Conservation (phyloP, 2,113 vertebrate genomes). For the Paratilapia polleni region DNA sequence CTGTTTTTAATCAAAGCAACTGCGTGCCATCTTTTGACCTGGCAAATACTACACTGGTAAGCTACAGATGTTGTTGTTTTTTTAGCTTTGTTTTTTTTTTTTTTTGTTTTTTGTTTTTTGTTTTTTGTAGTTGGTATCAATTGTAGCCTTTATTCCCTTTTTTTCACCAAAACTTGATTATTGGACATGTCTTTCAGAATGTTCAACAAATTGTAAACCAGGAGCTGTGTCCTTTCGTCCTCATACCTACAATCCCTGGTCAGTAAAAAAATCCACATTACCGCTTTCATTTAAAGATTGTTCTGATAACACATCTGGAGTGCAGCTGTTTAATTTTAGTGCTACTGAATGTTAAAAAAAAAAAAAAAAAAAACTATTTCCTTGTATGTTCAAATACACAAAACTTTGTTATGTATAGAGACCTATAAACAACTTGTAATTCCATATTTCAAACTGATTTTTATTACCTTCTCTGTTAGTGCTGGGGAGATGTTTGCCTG, state of each 20-base stretch:
- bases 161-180: not conserved
- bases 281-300: not conserved
- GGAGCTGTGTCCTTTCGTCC: conserved; percentile 83
- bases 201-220: conserved; percentile 64
- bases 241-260: conserved; percentile 80
- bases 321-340: not conserved
- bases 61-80: not conserved
- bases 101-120: too few species aligned
- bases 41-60: conserved; percentile 34
- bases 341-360: too few species aligned
- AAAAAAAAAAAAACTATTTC: not conserved
- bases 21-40: conserved; percentile 82
- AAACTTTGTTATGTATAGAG: not conserved
- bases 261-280: conserved; percentile 34
- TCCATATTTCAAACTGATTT: not conserved
- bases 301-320: not conserved
- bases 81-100: too few species aligned
- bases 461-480: conserved; percentile 59
- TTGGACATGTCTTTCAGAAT: conserved; percentile 58
- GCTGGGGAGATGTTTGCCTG: conserved; percentile 86
- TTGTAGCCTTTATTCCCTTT: not conserved
- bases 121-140: too few species aligned
- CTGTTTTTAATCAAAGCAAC: conserved; percentile 50
- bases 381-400: not conserved
- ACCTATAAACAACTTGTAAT: not conserved